Conservation (phyloP, 1,140 invertebrate species). For the Drosophila nannoptera region DNA sequence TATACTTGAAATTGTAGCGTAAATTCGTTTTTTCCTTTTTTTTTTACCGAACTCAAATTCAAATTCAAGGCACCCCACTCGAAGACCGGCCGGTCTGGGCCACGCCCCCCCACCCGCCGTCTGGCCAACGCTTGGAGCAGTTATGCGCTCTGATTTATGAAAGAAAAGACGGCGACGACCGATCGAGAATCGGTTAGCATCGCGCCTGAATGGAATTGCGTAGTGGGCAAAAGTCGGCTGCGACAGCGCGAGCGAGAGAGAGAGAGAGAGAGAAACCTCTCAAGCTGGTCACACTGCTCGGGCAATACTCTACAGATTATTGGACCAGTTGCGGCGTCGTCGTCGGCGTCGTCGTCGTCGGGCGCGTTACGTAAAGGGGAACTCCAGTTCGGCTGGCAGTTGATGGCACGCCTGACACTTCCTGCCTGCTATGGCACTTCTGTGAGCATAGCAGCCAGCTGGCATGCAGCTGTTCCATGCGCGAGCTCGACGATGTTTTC, state of each 20-base stretch:
- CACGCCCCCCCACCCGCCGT: background rate
- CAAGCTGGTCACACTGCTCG: background rate
- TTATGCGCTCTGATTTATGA: conserved; percentile 64
- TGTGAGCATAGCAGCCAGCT: too few relatives aligned
- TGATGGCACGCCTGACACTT: too few relatives aligned
- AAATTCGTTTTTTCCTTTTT: background rate
- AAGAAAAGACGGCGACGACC: conserved; percentile 30
- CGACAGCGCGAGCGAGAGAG: background rate
- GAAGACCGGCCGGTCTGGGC: background rate
- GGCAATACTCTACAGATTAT: conserved; percentile 9
- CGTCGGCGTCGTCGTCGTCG: too few relatives aligned
- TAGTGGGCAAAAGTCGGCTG: conserved; percentile 25
- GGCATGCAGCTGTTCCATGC: background rate
- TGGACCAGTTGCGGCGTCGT: too few relatives aligned
- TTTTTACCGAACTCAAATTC: conserved; percentile 40
- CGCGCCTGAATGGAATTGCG: conserved; percentile 55
- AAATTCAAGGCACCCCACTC: conserved; percentile 29
- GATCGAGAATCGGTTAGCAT: conserved; percentile 26
- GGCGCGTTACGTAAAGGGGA: too few relatives aligned
- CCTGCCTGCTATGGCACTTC: too few relatives aligned
- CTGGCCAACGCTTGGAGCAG: conserved; percentile 16
- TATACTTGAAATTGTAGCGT: conserved; percentile 37
- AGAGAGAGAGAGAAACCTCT: background rate
- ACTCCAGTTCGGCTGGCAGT: too few relatives aligned
- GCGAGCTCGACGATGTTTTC: background rate